Conservation (phyloP, 2,888 invertebrate genomes). For the Leucania comma region DNA sequence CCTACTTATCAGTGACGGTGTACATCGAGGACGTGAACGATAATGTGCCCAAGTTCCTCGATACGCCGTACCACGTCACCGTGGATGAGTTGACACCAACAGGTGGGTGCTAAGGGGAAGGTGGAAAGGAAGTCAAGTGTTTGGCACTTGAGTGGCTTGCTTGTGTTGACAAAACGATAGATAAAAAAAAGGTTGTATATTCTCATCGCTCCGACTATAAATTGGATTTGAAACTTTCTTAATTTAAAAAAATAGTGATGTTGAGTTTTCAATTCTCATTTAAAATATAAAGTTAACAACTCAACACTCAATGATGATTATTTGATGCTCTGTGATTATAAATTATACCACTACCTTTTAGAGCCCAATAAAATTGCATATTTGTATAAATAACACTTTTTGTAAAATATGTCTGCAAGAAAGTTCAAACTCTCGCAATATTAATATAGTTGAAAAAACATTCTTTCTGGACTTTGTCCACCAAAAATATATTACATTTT, state of each 20-base stretch:
- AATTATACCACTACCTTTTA: background rate
- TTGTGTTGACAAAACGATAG: background rate
- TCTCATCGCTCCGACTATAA: background rate
- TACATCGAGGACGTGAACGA: conserved; percentile 97
- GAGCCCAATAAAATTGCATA: conserved; percentile 11
- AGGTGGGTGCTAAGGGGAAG: conserved; percentile 86
- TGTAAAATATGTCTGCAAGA: conserved; percentile 23
- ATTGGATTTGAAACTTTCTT: background rate
- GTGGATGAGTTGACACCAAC: conserved; percentile 95
- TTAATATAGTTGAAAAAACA: conserved; percentile 56
- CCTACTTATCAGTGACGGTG: conserved; percentile 95
- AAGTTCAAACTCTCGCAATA: conserved; percentile 41
- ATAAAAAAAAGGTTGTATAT: conserved; percentile 1
- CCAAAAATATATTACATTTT: conserved; percentile 30
- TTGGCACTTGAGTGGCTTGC: background rate
- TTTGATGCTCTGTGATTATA: background rate
- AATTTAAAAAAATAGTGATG: background rate
- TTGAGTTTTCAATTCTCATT: background rate
- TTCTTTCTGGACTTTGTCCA: conserved; percentile 27
- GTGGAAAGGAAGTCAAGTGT: conserved; percentile 1
- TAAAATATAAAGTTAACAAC: background rate
- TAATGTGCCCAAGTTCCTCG: conserved; percentile 94
- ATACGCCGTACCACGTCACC: conserved; percentile 94
- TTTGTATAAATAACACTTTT: conserved; percentile 15
- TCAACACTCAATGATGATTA: background rate